Evolutionary conservation across 1,140 invertebrate species (phyloP).

Genomic region (Galendromus occidentalis): DNA sequence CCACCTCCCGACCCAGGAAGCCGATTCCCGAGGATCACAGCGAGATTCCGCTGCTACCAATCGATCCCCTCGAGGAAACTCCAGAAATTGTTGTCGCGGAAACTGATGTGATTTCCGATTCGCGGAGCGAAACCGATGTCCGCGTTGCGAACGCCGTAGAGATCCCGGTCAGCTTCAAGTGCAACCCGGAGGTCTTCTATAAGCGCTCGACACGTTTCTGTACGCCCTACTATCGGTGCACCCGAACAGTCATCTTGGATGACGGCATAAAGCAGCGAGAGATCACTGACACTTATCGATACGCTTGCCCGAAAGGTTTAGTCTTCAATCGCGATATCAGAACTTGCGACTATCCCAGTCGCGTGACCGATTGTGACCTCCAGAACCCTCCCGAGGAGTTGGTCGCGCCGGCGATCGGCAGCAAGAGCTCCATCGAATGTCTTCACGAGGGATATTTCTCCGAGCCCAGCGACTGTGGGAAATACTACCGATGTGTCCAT

Average conservation of each 20-base stretch:
- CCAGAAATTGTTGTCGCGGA: not conserved
- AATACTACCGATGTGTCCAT: not conserved
- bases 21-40: too few species aligned
- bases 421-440: not conserved
- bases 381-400: not conserved
- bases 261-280: not conserved
- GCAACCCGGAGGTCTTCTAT: not conserved
- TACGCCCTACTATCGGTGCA: conserved; percentile 4
- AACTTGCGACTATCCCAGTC: conserved; percentile 6
- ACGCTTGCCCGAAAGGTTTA: not conserved
- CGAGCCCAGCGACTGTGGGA: not conserved
- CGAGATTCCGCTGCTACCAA: too few species aligned
- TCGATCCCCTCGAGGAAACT: too few species aligned
- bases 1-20: too few species aligned
- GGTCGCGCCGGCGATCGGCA: not conserved
- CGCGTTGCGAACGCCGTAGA: not conserved
- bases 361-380: not conserved
- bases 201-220: not conserved
- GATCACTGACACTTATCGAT: not conserved
- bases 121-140: conserved; percentile 1
- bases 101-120: not conserved
- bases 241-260: not conserved
- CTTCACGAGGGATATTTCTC: not conserved
- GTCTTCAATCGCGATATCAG: conserved; percentile 1
- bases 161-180: conserved; percentile 3